A percentile compares a stretch with the other conserved stretches of the same genome.
These are phyloP conservation scores for Camelus dromedarius DNA, from an alignment of 2,113 vertebrate genomes.

Conservation along the genomic window DNA sequence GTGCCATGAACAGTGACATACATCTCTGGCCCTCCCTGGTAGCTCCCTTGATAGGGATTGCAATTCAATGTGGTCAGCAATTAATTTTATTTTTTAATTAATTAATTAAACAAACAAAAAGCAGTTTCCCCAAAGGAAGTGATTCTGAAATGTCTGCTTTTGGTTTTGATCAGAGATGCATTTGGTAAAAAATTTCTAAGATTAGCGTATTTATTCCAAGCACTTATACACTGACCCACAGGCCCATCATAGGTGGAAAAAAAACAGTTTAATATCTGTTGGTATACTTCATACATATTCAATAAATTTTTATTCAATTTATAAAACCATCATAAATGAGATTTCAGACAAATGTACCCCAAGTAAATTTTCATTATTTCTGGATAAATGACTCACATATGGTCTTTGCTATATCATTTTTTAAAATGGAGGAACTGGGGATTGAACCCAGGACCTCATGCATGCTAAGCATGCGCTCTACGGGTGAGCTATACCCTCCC, in stretches of 20 bases:
- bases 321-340: constrained; percentile 36
- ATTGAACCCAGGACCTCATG: too few species aligned
- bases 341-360: constrained; percentile 18
- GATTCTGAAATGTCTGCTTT: constrained; percentile 47
- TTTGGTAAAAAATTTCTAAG: constrained; percentile 33
- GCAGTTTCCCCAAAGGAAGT: not conserved
- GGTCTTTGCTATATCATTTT: constrained; percentile 28
- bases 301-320: not conserved
- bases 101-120: constrained; percentile 28
- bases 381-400: constrained; percentile 1
- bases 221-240: not conserved
- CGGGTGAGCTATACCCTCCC: too few species aligned
- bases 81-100: not conserved
- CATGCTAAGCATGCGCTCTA: too few species aligned
- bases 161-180: constrained; percentile 37
- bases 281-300: constrained; percentile 9
- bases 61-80: not conserved
- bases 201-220: constrained; percentile 23
- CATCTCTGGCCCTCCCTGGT: not conserved
- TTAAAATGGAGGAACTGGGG: too few species aligned
- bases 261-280: constrained; percentile 28
- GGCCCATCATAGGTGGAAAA: not conserved
- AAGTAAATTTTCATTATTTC: constrained; percentile 43
- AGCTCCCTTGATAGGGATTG: not conserved
- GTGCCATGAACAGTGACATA: not conserved